Base-by-base conservation (phyloP, 2,888 invertebrate species). In the Polymixis flavicincta region DNA sequence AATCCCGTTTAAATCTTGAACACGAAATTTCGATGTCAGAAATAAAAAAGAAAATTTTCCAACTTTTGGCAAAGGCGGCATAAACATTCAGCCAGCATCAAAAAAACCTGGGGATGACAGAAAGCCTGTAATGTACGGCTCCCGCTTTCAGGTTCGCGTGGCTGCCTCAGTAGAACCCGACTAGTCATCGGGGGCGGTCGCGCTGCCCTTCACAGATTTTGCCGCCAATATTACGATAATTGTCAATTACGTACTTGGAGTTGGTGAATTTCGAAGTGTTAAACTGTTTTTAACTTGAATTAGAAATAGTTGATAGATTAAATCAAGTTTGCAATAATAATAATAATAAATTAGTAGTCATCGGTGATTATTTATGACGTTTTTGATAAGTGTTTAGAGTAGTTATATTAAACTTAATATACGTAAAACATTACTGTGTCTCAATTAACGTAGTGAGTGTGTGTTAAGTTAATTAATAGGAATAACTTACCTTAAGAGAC, bases 211-310 rank as follows among this genome's bases (percentile, higher is more conserved):
- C 66, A 9, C 42, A 67, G 80, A 82, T 71, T 89, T 92, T 92
- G 85, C 92, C 93, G 93, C 93, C 91, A 91, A 91, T 88, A 87
- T 91, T 90, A 89, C 91, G 86, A 85, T 76, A 67, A 76, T 73
- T 74, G 32, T 25, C 65, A 65, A 72, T 73, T 65, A 74, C 60
- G 55, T 54, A 22, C 11, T 74, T 19, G 9, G 28, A 25, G 9
- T 55, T 52, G 9, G 17, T 71, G 22, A 45, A 59, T 83, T 17
- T 69, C 45, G 8, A 25, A 59, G 13, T 28, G 42, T 55, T 19
- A 7, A 54, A 52, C 7, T 60, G 2, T 14, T 13, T 11, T 59
- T 17, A 1, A 50, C 37, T 64, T 64, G 13, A 1, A 57, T 66
- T 37, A 52, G 13, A 59, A 55, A 3, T 2, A 45, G 57, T 59